Evolutionary conservation across 30 jellyfish, hydroid and myxozoan genomes (phyloP), one percentile per base, ranked within the genome.

Genomic region (Nemopilema nomurai): DNA sequence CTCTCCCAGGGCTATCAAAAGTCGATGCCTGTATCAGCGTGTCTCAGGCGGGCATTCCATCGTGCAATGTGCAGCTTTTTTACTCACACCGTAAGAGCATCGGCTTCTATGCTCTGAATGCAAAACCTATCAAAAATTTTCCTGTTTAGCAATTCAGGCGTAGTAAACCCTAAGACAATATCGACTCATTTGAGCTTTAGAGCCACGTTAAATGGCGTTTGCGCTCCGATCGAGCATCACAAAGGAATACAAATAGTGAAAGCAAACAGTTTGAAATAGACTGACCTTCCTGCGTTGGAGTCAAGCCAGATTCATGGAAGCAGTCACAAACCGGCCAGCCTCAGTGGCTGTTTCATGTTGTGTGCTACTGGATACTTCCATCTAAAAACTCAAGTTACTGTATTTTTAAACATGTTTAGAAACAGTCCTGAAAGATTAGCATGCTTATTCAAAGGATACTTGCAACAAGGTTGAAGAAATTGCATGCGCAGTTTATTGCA

Each of bases 151-250:
- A 67, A 67, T 23, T 29, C 28, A 20, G 23, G 33, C 23, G 50
- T 67, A 7, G 31, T 67, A 67, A 67, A 67, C 31, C 76, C 17
- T 23, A 67, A 67, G 23, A 67, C 76, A 67, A 67, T 32, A 23
- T 41, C 57, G 57, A 41, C 57, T 41, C 57, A 41, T 41, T 41
- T 41, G 57, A 41, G 57, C 57, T 41, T 3, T 3, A 41, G 57
- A 41, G 57, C 13, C 9, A 41, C 13, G 6, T 6, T 41, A 41
- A 41, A 41, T 41, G 6, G 57, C 57, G 57, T 41, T 41, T 41
- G 57, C 57, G 6, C 13, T 41, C 9, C 9, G 57, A 41, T 41
- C 57, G 13, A 13, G 57, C 9, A 3, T 13, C 57, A 41, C 57
- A 41, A 41, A 41, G 57, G 9, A 3, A 41, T 41, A 41, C 13